A percentile compares a stretch with the other conserved stretches of the same genome.
Conservation (phyloP, 1,140 invertebrate species). For the Periplaneta americana region DNA sequence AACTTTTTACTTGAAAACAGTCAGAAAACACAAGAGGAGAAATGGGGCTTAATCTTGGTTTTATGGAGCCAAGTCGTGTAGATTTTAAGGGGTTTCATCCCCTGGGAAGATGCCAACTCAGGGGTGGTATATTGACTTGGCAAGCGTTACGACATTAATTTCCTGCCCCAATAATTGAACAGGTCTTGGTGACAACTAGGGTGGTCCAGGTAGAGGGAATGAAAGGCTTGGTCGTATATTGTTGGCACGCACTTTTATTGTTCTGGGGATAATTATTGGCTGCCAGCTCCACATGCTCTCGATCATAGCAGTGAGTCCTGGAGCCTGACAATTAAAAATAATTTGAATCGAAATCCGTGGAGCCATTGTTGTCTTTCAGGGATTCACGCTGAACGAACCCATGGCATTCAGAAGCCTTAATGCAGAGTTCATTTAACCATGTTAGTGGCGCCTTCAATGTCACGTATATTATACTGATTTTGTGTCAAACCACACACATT, state of each 20-base stretch:
- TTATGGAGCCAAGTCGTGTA: neutral
- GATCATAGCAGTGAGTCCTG: neutral
- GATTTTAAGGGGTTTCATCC: neutral
- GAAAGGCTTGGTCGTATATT: neutral
- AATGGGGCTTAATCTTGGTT: too few relatives aligned
- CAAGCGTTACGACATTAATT: neutral
- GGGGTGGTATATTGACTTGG: neutral
- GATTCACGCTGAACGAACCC: too few relatives aligned
- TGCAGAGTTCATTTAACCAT: too few relatives aligned
- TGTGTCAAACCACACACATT: too few relatives aligned
- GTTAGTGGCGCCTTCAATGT: too few relatives aligned
- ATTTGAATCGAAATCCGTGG: neutral
- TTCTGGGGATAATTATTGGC: too few relatives aligned
- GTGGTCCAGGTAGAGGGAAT: neutral
- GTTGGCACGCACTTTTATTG: neutral
- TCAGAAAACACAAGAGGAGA: too few relatives aligned
- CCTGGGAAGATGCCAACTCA: neutral
- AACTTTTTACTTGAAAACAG: too few relatives aligned
- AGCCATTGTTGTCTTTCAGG: too few relatives aligned
- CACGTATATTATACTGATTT: too few relatives aligned
- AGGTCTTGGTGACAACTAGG: neutral
- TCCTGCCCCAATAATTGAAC: neutral
- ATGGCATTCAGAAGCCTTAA: too few relatives aligned
- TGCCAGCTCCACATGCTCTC: neutral
- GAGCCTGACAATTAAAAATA: neutral